Evolutionary conservation across 2,888 invertebrate genomes (phyloP).

Genomic region (Tanypteryx hageni): DNA sequence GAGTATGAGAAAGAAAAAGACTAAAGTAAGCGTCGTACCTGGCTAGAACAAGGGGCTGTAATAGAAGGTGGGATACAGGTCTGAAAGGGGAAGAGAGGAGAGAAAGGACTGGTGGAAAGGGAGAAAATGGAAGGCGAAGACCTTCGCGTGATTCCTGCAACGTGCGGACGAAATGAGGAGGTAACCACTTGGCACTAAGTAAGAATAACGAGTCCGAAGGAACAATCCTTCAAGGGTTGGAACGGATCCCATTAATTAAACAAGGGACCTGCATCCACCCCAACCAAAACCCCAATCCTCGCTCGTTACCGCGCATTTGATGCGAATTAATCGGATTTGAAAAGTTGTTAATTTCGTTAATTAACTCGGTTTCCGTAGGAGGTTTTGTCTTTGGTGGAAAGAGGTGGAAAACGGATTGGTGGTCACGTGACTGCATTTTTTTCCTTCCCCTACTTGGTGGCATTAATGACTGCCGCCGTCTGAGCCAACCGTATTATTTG

Average conservation of each 20-base stretch:
- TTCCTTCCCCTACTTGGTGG: too few species aligned
- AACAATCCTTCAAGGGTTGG: neutral
- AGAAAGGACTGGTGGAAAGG: neutral
- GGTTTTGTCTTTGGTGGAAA: neutral
- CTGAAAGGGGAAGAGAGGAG: neutral
- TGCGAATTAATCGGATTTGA: neutral
- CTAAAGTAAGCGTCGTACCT: neutral
- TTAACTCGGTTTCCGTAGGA: neutral
- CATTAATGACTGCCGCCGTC: too few species aligned
- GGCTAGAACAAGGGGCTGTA: neutral
- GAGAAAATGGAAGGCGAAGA: too few species aligned
- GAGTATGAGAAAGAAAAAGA: neutral
- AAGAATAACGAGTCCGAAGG: neutral
- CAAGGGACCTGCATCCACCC: neutral
- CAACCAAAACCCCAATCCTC: neutral
- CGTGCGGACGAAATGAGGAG: neutral
- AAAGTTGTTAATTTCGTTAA: conserved; percentile 35
- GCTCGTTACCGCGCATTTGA: neutral
- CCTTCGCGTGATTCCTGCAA: neutral
- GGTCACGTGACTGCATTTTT: neutral
- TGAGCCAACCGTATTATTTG: too few species aligned
- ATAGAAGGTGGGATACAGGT: neutral
- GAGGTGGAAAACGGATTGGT: too few species aligned
- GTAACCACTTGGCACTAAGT: conserved; percentile 19
- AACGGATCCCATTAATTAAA: conserved; percentile 18